Base-by-base conservation (phyloP, 2,888 invertebrate genomes). In the Oligia latruncula region DNA sequence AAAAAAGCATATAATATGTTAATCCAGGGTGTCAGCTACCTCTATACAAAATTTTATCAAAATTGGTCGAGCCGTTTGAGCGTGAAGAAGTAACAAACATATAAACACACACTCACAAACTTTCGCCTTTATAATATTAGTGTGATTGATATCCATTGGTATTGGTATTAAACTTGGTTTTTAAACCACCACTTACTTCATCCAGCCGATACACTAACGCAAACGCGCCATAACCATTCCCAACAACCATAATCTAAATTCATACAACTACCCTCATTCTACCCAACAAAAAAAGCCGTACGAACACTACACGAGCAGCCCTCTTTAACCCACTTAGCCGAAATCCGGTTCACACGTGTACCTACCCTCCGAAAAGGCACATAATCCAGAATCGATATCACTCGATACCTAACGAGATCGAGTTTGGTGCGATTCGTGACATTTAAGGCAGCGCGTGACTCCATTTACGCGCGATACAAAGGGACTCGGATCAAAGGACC, bases 401-500 rank as follows among this genome's bases (percentile, higher is more conserved):
- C 89, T 92, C 91, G 91, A 92, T 92, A 91, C 90, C 49, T 60
- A 92, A 92, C 91, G 90, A 92, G 91, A 94, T 94, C 92, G 93
- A 93, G 92, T 93, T 92, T 91, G 90, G 91, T 90, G 88, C 91
- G 91, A 93, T 93, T 94, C 93, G 94, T 93, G 92, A 93, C 93
- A 91, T 95, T 95, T 94, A 94, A 93, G 92, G 89, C 90, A 85
- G 91, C 91, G 93, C 95, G 95, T 95, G 95, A 95, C 95, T 95
- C 93, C 93, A 94, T 94, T 94, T 93, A 91, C 77, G 81, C 67
- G 52, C 92, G 91, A 92, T 92, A 94, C 93, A 95, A 94, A 94
- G 90, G 92, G 89, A 90, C 86, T 86, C 86, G 92, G 92, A 92
- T 94, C 93, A 94, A 94, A 94, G 91, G 88, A 88, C 90, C 90